Conservation (phyloP, 2,888 invertebrate genomes). For the Harpagoxenus sublaevis region DNA sequence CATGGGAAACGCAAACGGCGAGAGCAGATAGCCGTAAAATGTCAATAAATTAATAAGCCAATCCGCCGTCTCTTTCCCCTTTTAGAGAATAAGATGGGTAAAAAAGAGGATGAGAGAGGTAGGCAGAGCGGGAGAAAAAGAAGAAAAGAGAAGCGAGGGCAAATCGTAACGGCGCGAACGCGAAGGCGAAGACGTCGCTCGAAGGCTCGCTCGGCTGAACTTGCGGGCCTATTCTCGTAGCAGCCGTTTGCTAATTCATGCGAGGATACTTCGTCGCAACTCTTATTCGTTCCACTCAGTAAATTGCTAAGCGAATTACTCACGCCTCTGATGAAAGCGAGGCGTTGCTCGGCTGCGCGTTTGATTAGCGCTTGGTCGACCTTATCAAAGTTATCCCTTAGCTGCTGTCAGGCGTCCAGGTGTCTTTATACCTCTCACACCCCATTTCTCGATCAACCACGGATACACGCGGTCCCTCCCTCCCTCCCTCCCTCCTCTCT, state of each 20-base stretch:
- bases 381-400: constrained; percentile 68
- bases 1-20: neutral
- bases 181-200: constrained; percentile 55
- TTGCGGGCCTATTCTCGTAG: constrained; percentile 63
- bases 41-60: constrained; percentile 47
- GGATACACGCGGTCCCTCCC: constrained; percentile 45
- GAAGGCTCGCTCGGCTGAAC: constrained; percentile 56
- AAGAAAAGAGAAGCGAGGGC: neutral
- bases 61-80: neutral
- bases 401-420: constrained; percentile 71
- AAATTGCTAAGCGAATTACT: constrained; percentile 85
- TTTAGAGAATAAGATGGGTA: neutral
- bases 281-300: constrained; percentile 81
- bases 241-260: constrained; percentile 78
- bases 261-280: constrained; percentile 79
- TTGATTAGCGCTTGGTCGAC: constrained; percentile 73
- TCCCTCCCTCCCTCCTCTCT: neutral
- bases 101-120: too few species aligned
- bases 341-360: constrained; percentile 24
- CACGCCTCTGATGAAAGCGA: constrained; percentile 83
- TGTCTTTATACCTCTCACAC: constrained; percentile 76
- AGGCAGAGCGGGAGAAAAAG: neutral
- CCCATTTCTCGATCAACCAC: constrained; percentile 71
- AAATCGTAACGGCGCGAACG: neutral
- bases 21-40: constrained; percentile 11